phyloP scores from a whole-genome alignment of 2,888 invertebrate genomes.

The Acronicta alni region DNA sequence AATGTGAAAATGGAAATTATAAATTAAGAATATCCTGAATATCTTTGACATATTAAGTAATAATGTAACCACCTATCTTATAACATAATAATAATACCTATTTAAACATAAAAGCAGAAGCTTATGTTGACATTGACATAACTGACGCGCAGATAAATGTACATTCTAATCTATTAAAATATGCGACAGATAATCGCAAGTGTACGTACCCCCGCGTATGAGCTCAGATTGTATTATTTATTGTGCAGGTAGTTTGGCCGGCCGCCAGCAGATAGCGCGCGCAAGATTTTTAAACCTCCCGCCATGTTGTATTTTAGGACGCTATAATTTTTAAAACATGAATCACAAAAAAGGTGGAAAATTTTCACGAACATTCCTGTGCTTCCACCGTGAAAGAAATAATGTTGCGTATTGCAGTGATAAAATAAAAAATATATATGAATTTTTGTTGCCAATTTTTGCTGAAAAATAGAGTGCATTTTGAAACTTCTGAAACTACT shows the following conservation, averaged over 20 bases:
- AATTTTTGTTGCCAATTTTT: conserved; percentile 49
- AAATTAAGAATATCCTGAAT: too few species aligned
- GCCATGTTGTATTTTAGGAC: conserved; percentile 78
- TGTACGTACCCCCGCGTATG: conserved; percentile 43
- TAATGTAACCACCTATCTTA: too few species aligned
- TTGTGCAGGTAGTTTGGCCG: conserved; percentile 86
- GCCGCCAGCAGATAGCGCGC: conserved; percentile 81
- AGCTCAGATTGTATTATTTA: conserved; percentile 83
- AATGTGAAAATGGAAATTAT: too few species aligned
- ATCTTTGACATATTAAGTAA: too few species aligned
- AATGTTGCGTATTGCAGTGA: conserved; percentile 45
- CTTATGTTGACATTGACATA: too few species aligned
- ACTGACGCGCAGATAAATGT: too few species aligned
- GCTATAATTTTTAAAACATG: conserved; percentile 83
- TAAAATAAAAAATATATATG: conserved; percentile 19
- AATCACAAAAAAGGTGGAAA: conserved; percentile 79
- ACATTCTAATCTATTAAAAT: too few species aligned
- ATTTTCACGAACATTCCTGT: conserved; percentile 62
- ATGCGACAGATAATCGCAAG: conserved; percentile 47
- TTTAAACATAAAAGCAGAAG: too few species aligned
- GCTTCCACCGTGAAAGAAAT: conserved; percentile 55
- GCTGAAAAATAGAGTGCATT: conserved; percentile 28
- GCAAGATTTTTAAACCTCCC: conserved; percentile 82
- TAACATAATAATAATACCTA: too few species aligned
- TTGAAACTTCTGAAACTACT: neutral